Evolutionary conservation across 2,113 vertebrate genomes (phyloP), one percentile per base, ranked within the genome.

Genomic region (Amblyornis subalaris): DNA sequence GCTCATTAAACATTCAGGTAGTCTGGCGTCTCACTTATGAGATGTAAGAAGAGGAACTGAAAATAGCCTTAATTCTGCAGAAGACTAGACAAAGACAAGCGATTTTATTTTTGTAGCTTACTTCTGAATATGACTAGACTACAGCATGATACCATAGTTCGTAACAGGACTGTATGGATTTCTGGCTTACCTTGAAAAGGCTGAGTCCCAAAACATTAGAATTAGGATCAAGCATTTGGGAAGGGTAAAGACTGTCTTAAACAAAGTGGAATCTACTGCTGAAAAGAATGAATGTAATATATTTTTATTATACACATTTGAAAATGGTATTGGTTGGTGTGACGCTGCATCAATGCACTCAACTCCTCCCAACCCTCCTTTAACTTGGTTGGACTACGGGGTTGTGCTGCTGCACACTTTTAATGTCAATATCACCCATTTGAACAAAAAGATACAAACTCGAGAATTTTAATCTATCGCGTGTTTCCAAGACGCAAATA

Each of bases 31-130:
- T 94, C 10, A 2, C 69, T 89, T 74, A 29, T 12, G 47, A 71
- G 67, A 89, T 5, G 0, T 36, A 84, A 81, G 75, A 94, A 88
- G 75, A 80, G 82, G 93, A 95, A 93, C 67, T 54, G 88, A 95
- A 96, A 97, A 83, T 33, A 84, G 54, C 45, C 44, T 75, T 66
- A 71, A 91, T 74, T 91, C 72, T 84, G 62, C 11, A 10, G 44
- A 95, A 83, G 60, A 61, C 64, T 55, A 91, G 57, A 84, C 58
- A 79, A 81, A 80, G 47, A 53, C 54, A 80, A 91, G 65, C 0
- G 2, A 28, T 72, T 83, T 90, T 88, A 69, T 84, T 90, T 83
- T 88, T 71, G 50, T 67, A 86, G 28, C 42, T 91, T 76, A 69
- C 33, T 77, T 88, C 74, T 87, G 67, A 71, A 33, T 78, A 61